Evolutionary conservation across 1,140 invertebrate species (phyloP).

Genomic region (Formica selysi): DNA sequence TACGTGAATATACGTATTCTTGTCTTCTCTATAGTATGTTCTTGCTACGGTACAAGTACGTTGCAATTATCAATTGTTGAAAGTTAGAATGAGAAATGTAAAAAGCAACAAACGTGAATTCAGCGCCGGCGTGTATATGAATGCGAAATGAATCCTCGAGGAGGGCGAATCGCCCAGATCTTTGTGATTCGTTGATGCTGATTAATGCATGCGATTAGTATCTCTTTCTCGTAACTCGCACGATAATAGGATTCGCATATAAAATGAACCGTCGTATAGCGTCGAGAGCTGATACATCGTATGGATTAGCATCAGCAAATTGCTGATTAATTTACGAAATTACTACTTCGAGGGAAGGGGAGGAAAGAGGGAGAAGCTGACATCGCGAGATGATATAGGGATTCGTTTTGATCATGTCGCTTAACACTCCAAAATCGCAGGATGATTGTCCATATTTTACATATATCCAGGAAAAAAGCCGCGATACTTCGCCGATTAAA

Average conservation of each 20-base stretch:
- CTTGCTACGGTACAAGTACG: neutral
- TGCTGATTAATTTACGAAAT: conserved; percentile 48
- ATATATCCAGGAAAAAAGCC: neutral
- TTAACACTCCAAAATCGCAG: neutral
- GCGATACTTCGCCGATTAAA: conserved; percentile 16
- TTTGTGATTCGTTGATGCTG: conserved; percentile 56
- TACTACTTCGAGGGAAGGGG: neutral
- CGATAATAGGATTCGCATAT: conserved; percentile 56
- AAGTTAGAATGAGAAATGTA: conserved; percentile 12
- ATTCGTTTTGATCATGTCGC: conserved; percentile 34
- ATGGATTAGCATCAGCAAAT: conserved; percentile 45
- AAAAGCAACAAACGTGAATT: conserved; percentile 29
- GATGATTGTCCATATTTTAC: neutral
- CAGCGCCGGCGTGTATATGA: neutral
- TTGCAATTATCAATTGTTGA: conserved; percentile 37
- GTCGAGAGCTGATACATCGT: conserved; percentile 24
- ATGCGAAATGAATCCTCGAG: conserved; percentile 4
- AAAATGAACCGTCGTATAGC: conserved; percentile 28
- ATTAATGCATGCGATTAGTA: conserved; percentile 55
- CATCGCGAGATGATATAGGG: conserved; percentile 6
- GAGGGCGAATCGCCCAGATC: neutral
- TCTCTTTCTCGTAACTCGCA: conserved; percentile 6
- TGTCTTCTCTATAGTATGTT: neutral
- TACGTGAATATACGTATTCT: neutral
- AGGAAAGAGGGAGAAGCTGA: too few relatives aligned